Base-by-base conservation (phyloP, 2,888 invertebrate species). In the Acleris sparsana region DNA sequence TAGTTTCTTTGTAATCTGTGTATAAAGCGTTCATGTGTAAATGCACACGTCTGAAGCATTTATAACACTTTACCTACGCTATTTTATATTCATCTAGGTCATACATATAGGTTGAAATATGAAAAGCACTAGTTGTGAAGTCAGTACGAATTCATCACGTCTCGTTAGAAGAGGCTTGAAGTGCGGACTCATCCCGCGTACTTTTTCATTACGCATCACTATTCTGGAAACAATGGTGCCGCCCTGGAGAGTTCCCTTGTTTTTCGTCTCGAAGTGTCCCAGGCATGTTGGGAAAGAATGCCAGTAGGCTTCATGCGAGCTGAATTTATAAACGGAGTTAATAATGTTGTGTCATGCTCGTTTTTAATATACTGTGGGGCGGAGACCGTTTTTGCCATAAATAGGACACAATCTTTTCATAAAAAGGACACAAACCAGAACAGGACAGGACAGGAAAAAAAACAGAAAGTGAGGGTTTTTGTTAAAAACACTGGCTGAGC, bases 181-280 rank as follows among this genome's bases (percentile, higher is more conserved):
- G 44, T 49, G 57, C 39, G 48, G 4, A 56, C 48, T 62, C 66
- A 66, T 62, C 52, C 56, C 56, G 48, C 66, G 46, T 44, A 39
- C 17, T 64, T 67, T 68, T 68, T 61, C 63, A 63, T 63, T 68
- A 62, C 66, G 62, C 66, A 66, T 62, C 64, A 69, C 69, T 69
- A 66, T 67, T 63, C 63, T 49, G 59, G 11, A 66, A 68, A 72
- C 71, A 72, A 72, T 71, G 56, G 68, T 48, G 62, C 58, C 48
- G 59, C 63, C 59, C 62, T 66, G 61, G 58, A 62, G 67, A 67
- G 63, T 59, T 70, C 57, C 46, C 64, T 62, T 60, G 69, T 70
- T 63, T 70, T 69, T 70, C 64, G 46, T 62, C 44, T 52, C 48
- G 56, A 48, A 56, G 57, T 62, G 61, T 51, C 65, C 43, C 56